phyloP scores from a whole-genome alignment of 2,113 vertebrate species.

The Monarcha castaneiventris region DNA sequence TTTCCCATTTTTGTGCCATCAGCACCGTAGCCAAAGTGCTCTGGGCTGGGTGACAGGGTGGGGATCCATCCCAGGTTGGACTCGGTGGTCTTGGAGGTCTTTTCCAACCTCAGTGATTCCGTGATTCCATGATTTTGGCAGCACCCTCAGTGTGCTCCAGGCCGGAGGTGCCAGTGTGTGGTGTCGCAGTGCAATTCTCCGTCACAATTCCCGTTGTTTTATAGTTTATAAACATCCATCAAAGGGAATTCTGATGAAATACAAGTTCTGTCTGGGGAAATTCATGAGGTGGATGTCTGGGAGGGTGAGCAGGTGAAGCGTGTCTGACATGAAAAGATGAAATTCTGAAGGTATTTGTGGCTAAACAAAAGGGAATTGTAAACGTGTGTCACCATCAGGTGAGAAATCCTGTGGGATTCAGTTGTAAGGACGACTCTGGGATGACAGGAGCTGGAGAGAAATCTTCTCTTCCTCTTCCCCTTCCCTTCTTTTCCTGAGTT shows the following conservation, averaged over 20 bases:
- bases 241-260: not conserved
- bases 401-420: not conserved
- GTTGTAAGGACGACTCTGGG: rapidly evolving
- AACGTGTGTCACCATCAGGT: not conserved
- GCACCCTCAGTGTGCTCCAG: not conserved
- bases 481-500: not conserved
- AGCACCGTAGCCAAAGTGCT: rapidly evolving
- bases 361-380: not conserved
- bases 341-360: not conserved
- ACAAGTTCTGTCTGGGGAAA: not conserved
- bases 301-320: not conserved
- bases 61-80: not conserved
- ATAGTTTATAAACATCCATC: not conserved
- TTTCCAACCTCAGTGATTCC: not conserved
- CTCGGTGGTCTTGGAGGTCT: not conserved
- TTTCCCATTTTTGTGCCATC: not conserved
- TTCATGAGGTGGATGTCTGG: not conserved
- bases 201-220: rapidly evolving
- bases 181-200: not conserved
- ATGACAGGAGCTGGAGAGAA: not conserved
- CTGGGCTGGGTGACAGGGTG: not conserved
- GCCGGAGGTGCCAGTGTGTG: not conserved
- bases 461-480: not conserved
- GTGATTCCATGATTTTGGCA: not conserved
- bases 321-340: not conserved